Conservation (phyloP, 2,888 invertebrate genomes). For the Andrena hattorfiana region DNA sequence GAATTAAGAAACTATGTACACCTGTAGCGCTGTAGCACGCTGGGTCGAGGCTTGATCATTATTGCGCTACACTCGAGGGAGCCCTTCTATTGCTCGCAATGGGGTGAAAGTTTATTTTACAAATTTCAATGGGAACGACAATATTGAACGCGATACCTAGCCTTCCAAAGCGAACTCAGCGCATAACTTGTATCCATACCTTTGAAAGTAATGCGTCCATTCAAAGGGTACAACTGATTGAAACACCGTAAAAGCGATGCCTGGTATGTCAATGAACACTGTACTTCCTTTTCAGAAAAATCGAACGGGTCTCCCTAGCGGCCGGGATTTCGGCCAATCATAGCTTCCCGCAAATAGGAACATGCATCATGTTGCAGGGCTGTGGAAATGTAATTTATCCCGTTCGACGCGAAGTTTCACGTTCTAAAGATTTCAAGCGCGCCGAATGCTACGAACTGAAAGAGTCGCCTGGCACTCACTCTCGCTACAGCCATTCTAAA, state of each 20-base stretch:
- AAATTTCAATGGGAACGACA: slow-evolving; percentile 6
- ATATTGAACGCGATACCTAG: not conserved
- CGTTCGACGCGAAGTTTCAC: not conserved
- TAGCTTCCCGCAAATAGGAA: not conserved
- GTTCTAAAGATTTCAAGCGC: not conserved
- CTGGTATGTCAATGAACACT: not conserved
- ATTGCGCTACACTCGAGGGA: no score
- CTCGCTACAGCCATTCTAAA: not conserved
- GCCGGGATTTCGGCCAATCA: not conserved
- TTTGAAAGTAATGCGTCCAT: slow-evolving; percentile 4
- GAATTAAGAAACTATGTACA: no score
- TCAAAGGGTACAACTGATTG: not conserved
- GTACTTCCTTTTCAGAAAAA: not conserved
- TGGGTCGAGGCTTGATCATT: no score
- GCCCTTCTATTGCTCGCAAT: no score
- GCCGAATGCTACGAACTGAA: not conserved
- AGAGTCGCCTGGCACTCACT: not conserved
- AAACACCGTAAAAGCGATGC: not conserved
- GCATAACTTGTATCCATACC: slow-evolving; percentile 5
- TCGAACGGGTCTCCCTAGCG: not conserved
- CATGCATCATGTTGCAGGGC: not conserved
- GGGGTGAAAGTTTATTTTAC: no score
- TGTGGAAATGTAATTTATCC: not conserved
- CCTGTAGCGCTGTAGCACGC: no score
- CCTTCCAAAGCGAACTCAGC: not conserved